These are phyloP conservation scores for Drosophila neonasuta DNA, from an alignment of 2,888 invertebrate species.

Conservation along the genomic window DNA sequence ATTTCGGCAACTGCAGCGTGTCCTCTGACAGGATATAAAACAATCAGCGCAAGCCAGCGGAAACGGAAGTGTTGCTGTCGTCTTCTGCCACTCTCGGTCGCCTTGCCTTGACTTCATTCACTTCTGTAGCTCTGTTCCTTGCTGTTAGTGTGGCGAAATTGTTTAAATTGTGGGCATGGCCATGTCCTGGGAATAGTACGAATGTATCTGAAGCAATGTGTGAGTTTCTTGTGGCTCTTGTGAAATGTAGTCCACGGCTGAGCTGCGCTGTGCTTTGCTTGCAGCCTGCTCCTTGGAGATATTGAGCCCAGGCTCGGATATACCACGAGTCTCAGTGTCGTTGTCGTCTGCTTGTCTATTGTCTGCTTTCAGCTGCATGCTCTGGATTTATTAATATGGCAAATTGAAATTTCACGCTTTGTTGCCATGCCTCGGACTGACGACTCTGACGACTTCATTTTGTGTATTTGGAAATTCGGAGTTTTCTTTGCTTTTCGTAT, in stretches of 20 bases:
- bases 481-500: slow-evolving; percentile 2
- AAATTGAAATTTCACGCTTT: slow-evolving; percentile 74
- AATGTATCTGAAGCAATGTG: slow-evolving; percentile 24
- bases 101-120: slow-evolving; percentile 1
- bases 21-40: slow-evolving; percentile 80
- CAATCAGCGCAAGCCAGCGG: slow-evolving; percentile 81
- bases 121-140: slow-evolving; percentile 22
- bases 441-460: slow-evolving; percentile 24
- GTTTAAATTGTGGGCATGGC: slow-evolving; percentile 70
- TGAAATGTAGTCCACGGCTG: slow-evolving; percentile 68
- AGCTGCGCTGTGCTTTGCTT: slow-evolving; percentile 48
- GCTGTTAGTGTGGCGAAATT: slow-evolving; percentile 41
- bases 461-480: slow-evolving; percentile 12
- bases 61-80: slow-evolving; percentile 74
- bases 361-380: slow-evolving; percentile 47
- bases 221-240: slow-evolving; percentile 49
- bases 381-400: slow-evolving; percentile 68
- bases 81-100: slow-evolving; percentile 10
- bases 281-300: slow-evolving; percentile 32
- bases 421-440: slow-evolving; percentile 32
- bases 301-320: neutral
- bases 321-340: neutral
- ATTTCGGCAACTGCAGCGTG: slow-evolving; percentile 70
- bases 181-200: slow-evolving; percentile 9
- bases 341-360: slow-evolving; percentile 37